Evolutionary conservation across 2,113 vertebrate genomes (phyloP), one percentile per base, ranked within the genome.

Genomic region (Muntiacus muntjak): DNA sequence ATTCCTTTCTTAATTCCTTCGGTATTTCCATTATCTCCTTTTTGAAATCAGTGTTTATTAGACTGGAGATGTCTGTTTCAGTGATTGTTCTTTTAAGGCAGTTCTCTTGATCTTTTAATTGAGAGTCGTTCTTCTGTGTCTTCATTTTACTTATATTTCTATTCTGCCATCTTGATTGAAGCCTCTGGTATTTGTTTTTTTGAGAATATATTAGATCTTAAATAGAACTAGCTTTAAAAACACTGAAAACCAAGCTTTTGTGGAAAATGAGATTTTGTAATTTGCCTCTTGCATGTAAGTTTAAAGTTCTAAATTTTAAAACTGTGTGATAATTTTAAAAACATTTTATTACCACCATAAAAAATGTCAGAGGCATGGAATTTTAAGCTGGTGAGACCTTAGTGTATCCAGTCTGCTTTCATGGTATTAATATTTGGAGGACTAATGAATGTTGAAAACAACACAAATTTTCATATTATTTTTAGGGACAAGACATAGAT

Each of bases 401-500:
- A 26, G 25, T 62, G 6, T 74, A 92, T 78, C 25, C 7, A 82
- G 1, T 86, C 9, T 94, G 6, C 28, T 78, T 96, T 85, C 25
- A 43, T 81, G 45, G 33, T 90, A 7, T 55, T 76, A 84, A 21
- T 89, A 74, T 88, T 83, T 94, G 1, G 71, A 81, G 91, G 55
- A 26, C 67, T 86, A 96, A 57, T 86, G 45, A 93, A 89, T 86
- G 57, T 67, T 78, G 33, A 62, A 78, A 95, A 96, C 33, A 26
- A 55, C 5, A 17, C 47, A 33, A 64, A 62, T 82, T 55, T 96
- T 86, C 14, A 21, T 87, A 33, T 89, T 94, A 50, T 89, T 97
- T 97, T n/a, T 91, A 99, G 99, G 98, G 94, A 95, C n/a, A 67
- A 74, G 55, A 78, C 0, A 81, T 87, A 11, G 94, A 96, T 85